These are phyloP conservation scores for Philotrypesis tridentata DNA, from an alignment of 1,140 invertebrate genomes.

Conservation along the genomic window DNA sequence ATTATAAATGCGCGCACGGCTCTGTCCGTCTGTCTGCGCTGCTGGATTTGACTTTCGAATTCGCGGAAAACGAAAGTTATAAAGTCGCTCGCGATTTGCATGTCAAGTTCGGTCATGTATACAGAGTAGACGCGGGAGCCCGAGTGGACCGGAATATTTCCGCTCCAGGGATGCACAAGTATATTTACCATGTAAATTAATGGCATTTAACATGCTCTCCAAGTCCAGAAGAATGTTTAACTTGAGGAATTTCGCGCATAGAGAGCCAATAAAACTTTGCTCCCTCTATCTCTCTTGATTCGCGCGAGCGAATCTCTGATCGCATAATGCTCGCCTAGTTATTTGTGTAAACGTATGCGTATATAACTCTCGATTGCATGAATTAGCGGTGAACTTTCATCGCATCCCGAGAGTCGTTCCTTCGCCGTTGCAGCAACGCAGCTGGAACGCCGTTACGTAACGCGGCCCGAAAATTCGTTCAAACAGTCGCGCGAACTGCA, in stretches of 20 bases:
- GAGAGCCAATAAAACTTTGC: neutral
- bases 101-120: neutral
- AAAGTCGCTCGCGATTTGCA: neutral
- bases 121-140: neutral
- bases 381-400: neutral
- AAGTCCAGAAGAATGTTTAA: neutral
- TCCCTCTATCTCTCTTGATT: too few species aligned
- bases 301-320: too few species aligned
- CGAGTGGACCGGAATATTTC: neutral
- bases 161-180: neutral
- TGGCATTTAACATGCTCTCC: neutral
- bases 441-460: neutral
- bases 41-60: neutral
- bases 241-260: neutral
- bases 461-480: neutral
- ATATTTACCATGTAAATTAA: conserved; percentile 12
- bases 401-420: too few species aligned
- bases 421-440: neutral
- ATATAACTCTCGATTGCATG: neutral
- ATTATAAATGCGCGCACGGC: too few species aligned
- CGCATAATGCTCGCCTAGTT: too few species aligned
- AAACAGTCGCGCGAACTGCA: too few species aligned
- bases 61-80: neutral
- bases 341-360: neutral
- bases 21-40: neutral